These are phyloP conservation scores for Montifringilla adamsi DNA, from an alignment of 2,113 vertebrate genomes.

Conservation along the genomic window DNA sequence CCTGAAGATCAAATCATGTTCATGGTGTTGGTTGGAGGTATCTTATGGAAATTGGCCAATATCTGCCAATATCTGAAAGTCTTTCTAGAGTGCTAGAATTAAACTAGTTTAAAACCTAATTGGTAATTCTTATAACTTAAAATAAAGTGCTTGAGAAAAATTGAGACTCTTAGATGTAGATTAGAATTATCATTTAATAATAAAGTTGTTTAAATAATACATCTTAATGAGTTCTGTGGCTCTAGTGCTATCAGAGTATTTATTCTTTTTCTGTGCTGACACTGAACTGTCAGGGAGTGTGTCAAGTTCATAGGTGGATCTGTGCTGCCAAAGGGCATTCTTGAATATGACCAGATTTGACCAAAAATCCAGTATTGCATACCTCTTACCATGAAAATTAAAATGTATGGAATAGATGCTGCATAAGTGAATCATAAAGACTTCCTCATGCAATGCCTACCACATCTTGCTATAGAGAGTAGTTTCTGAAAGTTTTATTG, in stretches of 20 bases:
- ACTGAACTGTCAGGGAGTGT: not conserved
- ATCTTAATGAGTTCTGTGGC: not conserved
- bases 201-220: not conserved
- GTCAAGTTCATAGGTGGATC: not conserved
- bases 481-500: not conserved
- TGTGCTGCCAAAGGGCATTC: not conserved
- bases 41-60: not conserved
- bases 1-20: not conserved
- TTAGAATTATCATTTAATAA: not conserved
- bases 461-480: not conserved
- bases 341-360: not conserved
- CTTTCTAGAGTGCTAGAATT: not conserved
- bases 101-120: not conserved
- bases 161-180: not conserved
- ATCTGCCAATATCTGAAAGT: not conserved
- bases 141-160: not conserved
- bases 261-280: not conserved
- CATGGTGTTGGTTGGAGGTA: not conserved
- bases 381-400: not conserved
- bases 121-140: not conserved
- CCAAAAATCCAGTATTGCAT: not conserved
- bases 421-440: not conserved
- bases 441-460: not conserved
- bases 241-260: not conserved
- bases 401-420: not conserved